Evolutionary conservation across 35 echinoderm and acorn worm species (phyloP), one percentile per base, ranked within the genome.

Genomic region (Lytechinus pictus): DNA sequence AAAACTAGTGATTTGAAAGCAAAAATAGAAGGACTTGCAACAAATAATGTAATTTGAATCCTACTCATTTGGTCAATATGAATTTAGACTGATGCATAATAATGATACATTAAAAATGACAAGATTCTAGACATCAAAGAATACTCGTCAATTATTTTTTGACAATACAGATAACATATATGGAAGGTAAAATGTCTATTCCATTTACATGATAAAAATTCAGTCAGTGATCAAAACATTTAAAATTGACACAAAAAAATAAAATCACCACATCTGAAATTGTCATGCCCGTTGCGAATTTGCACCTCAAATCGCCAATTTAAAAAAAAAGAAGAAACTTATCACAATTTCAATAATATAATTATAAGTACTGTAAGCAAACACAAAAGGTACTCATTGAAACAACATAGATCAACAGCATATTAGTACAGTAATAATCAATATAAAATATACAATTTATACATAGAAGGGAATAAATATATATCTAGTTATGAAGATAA

Each of bases 401-500:
- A 79, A 79, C 6, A 72, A 72, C 16, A 79, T 24, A 79, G 66
- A 5, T 79, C 88, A 90, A 90, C 28, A 44, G 52, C 52, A 54
- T 88, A 21, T 21, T 53, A 54, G 52, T 90, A 90, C 52, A 52
- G 29, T 90, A 90, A 44, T 52, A 90, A 54, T 90, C 88, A 90
- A 79, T 90, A 90, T 90, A 7, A 90, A 90, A 90, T 90, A 52
- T 90, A 90, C 88, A 90, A 54, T 90, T 90, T 90, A 10, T 90
- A 90, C 88, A 90, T 10, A 90, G 12, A 33, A 90, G 52, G 33
- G 88, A 90, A 90, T 90, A 90, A 90, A 90, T 90, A 90, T 90
- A 90, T 90, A 54, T 90, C 88, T 52, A 52, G 27, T 90, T 0
- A 79, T 79, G 19, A 79, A 79, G 66, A 24, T 79, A 79, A 79